Base-by-base conservation (phyloP, 2,888 invertebrate species). In the Campoplex capitator region DNA sequence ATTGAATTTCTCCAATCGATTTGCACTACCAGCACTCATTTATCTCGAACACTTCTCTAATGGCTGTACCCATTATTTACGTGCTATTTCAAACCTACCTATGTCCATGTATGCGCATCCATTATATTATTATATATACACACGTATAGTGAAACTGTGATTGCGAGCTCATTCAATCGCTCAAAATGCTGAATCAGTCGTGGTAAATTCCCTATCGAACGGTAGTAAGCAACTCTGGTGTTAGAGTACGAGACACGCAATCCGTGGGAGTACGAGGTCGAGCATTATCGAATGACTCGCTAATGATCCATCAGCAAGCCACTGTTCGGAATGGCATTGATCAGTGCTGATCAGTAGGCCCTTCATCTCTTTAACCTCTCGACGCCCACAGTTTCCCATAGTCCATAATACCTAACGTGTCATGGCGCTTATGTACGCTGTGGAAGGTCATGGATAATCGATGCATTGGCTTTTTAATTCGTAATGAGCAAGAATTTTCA, bases 231-330 rank as follows among this genome's bases (percentile, higher is more conserved):
- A 83, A 68, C 70, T 67, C 67, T 54, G 35, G 58, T 23, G 73
- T 67, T 16, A 18, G 48, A 51, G 71, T 48, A 58, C 3, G 77
- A 76, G 84, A 82, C 67, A 62, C 82, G 84, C 84, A 75, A 82
- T 78, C 56, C 79, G 65, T 56, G 70, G 74, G 28, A 32, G 73
- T 73, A 62, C 73, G 67, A 74, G 58, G 73, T 65, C 58, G 58
- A 65, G 65, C 82, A 79, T 76, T 79, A 87, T 87, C 84, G 76
- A 87, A 87, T 87, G 84, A 87, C 82, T 84, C 84, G 82, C 58
- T 87, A 87, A 87, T 82, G 87, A 87, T 67, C 82, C 84, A 87
- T 87, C 84, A 87, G 82, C 75, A 84, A 84, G 82, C 82, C 76
- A 87, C 87, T 84, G 87, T 83, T 87, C 84, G 87, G 58, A 84